Evolutionary conservation across 1,140 invertebrate species (phyloP), one percentile per base, ranked within the genome.

Genomic region (Nephotettix cincticeps): DNA sequence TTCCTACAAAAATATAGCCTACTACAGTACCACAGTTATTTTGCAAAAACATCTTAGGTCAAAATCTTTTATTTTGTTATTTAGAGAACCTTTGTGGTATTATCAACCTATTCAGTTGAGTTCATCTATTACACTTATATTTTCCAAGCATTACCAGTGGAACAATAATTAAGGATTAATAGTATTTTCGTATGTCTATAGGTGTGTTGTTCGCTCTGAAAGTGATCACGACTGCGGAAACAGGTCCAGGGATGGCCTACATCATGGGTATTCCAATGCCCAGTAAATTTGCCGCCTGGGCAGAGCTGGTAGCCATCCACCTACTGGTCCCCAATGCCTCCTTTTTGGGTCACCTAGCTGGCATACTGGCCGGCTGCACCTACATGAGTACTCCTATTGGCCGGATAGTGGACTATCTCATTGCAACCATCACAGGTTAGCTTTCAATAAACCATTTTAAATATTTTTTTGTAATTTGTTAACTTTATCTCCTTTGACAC

Each of bases 251-350:
- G 65, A 70, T 78, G 3, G 81, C 83, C 13, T 75, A 84, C 68
- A 77, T 85, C 2, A 79, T 82, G 23, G 85, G 85, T 40, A 79
- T 91, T n/a, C 78, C 80, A 43, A 82, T 91, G 0, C 85, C 88
- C 1, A 83, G 84, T 17, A 84, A 84, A 78, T 83, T 85, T 75
- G 84, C 86, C 4, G 88, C 87, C 58, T 92, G 90, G 90, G 80
- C 81, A 1, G 90, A 92, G 76, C 77, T 92, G n/a, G 66, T 89
- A 19, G 76, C 90, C 1, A 91, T 92, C 71, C 87, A 90, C 75
- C 32, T 91, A 0, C 74, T 90, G 11, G 85, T 88, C 0, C 88
- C 88, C 36, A 84, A 86, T 73, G 80, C 85, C 9, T 88, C 85
- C 0, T 87, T 88, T 75, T 76, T 84, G 65, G 89, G 89, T 61